These are phyloP conservation scores for Philhelius pedissequus DNA, from an alignment of 2,888 invertebrate genomes.

Conservation along the genomic window DNA sequence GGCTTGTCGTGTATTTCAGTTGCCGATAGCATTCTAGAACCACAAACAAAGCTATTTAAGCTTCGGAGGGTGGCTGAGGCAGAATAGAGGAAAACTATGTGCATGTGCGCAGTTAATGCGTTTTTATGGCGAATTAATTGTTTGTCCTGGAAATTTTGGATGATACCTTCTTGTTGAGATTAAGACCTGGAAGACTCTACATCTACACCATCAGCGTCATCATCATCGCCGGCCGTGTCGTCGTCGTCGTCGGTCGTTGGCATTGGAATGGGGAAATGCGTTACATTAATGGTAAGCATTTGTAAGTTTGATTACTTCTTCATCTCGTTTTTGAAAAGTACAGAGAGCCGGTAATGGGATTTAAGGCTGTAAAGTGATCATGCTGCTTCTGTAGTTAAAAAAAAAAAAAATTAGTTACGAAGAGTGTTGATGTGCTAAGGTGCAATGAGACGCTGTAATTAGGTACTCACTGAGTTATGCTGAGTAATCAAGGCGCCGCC, in stretches of 20 bases:
- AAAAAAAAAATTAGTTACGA: not conserved
- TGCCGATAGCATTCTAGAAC: slow-evolving; percentile 23
- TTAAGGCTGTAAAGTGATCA: slow-evolving; percentile 18
- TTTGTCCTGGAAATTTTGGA: slow-evolving; percentile 65
- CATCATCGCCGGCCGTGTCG: not conserved
- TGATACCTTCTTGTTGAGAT: slow-evolving; percentile 48
- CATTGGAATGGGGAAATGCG: slow-evolving; percentile 67
- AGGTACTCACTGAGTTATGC: slow-evolving; percentile 61
- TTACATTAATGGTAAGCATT: slow-evolving; percentile 65
- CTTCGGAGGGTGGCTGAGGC: not conserved
- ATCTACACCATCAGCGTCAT: not conserved
- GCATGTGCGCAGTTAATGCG: slow-evolving; percentile 60
- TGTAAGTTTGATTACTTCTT: slow-evolving; percentile 67
- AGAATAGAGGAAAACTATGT: not conserved
- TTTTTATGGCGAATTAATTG: slow-evolving; percentile 69
- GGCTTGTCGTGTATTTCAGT: slow-evolving; percentile 25
- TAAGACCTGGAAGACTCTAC: slow-evolving; percentile 5
- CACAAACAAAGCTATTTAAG: not conserved
- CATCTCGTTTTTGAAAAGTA: slow-evolving; percentile 15
- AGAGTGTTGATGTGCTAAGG: slow-evolving; percentile 49
- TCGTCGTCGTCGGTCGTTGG: not conserved
- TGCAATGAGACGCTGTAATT: slow-evolving; percentile 57
- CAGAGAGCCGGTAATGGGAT: slow-evolving; percentile 29
- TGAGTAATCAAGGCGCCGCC: slow-evolving; percentile 59
- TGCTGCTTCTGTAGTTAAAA: not conserved